Percentiles rank a stretch among this genome's conserved stretches.
These are phyloP conservation scores for Poecilia velifera DNA, from an alignment of 2,797 vertebrate species.

Conservation along the genomic window DNA sequence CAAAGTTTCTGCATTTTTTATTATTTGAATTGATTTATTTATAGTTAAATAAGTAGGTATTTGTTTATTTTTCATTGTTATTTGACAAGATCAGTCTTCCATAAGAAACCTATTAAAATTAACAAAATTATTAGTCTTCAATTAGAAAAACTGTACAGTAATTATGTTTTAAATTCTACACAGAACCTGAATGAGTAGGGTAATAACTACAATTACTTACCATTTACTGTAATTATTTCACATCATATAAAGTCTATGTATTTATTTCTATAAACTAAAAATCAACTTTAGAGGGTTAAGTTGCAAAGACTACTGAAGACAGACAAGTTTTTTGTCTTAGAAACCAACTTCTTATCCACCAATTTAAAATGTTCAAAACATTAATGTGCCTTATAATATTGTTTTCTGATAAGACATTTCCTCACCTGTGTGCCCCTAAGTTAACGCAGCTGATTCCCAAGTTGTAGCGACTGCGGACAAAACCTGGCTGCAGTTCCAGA, in stretches of 20 bases:
- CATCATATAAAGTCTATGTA: neutral
- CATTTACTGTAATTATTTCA: neutral
- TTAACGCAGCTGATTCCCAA: constrained; percentile 98
- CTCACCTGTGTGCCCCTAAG: constrained; percentile 94
- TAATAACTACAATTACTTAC: neutral
- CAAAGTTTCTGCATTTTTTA: neutral
- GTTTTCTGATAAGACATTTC: neutral
- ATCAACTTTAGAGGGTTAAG: neutral
- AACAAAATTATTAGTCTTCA: neutral
- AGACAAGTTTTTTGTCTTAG: neutral
- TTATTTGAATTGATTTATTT: neutral
- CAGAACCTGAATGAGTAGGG: neutral
- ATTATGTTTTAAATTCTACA: neutral
- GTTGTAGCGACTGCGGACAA: constrained; percentile 97
- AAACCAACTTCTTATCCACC: neutral
- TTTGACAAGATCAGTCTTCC: neutral
- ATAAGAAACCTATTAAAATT: neutral
- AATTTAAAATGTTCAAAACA: neutral
- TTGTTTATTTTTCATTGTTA: neutral
- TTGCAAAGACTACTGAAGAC: neutral
- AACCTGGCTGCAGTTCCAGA: constrained; percentile 94
- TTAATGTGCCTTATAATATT: neutral
- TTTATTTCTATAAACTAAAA: neutral
- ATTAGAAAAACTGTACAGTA: neutral
- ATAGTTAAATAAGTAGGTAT: neutral